Evolutionary conservation across 2,888 invertebrate genomes (phyloP), one percentile per base, ranked within the genome.

Genomic region (Drosophila fulvimacula): DNA sequence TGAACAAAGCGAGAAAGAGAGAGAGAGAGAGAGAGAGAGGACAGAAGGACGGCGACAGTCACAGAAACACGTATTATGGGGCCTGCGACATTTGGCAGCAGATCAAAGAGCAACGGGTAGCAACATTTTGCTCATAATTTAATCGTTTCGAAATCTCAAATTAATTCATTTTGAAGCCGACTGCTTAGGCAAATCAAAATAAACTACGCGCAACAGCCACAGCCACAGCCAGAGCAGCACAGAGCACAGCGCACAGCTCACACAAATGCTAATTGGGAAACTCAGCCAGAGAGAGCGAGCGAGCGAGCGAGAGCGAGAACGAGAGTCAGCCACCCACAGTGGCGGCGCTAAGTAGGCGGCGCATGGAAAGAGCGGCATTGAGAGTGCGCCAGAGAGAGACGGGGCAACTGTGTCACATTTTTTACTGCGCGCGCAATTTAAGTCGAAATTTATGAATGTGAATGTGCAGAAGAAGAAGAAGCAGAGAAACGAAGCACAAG

Each of bases 391-490:
- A 24, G 52, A 52, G 5, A 21, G 51, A 62, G 21, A 59, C 2
- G 36, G 42, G 19, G 53, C 56, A 53, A 46, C 9, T 53, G 69
- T 65, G 68, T n/a, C 27, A 65, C 73, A 76, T 60, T 69, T 74
- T 73, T 76, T 46, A 84, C 84, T 90, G 84, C 81, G 91, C 90
- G 86, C 91, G 84, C 79, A 83, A 90, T 91, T 90, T 90, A 90
- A 90, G 75, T 77, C 77, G 71, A 82, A 89, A 87, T 88, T 88
- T 88, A 81, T 89, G 87, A 36, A 46, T 49, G 48, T 63, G 76
- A 27, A 27, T 27, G 27, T 27, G 27, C 27, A 3, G 6, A 75
- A 78, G 81, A 42, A 44, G 10, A 48, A 42, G 13, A 44, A 41
- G 2, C 21, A 21, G 5, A 68, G 38, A 17, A 42, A 39, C 1